Evolutionary conservation across 2,113 vertebrate genomes (phyloP), one percentile per base, ranked within the genome.

Genomic region (Leptosomus discolor): DNA sequence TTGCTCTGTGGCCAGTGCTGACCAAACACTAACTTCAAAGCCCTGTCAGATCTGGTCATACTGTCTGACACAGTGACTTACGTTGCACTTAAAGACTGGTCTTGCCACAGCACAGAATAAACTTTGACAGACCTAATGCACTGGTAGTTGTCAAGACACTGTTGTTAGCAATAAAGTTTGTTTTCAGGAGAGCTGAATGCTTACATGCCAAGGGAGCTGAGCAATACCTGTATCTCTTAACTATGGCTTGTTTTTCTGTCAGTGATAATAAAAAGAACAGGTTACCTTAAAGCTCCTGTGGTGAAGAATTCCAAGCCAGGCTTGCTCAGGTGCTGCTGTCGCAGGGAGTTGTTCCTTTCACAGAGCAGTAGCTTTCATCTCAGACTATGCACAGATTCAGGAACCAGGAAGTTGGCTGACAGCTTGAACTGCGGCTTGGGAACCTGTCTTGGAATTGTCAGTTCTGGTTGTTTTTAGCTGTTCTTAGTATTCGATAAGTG

Each of bases 11-110:
- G 46, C 36, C 34, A 41, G 5, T 37, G 70, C 34, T 71, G 53
- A 19, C 51, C 15, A 12, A 32, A 27, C 6, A 3, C 2, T 12
- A 61, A 89, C 21, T 53, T 87, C 6, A 68, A 7, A 91, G 29
- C 30, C 26, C 12, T 63, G 0, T 9, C 30, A 27, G 7, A 51
- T 11, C 39, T 39, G 51, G 14, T 70, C 3, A 6, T 48, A 7
- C 10, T 53, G 36, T 27, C 51, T 70, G 60, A 50, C 6, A 27
- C 5, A 51, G 34, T 39, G 43, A 64, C 32, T 68, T 74, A 29
- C 7, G 36, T 7, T 56, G 27, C 26, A 32, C 43, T 76, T 81
- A 29, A 60, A 51, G 50, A n/a, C 39, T 78, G 69, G 9, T 87
- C 43, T 68, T 60, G 23, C 58, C 19, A 60, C 18, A 77, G 20